phyloP scores from a whole-genome alignment of 2,797 vertebrate species.

The Sciaenops ocellatus region DNA sequence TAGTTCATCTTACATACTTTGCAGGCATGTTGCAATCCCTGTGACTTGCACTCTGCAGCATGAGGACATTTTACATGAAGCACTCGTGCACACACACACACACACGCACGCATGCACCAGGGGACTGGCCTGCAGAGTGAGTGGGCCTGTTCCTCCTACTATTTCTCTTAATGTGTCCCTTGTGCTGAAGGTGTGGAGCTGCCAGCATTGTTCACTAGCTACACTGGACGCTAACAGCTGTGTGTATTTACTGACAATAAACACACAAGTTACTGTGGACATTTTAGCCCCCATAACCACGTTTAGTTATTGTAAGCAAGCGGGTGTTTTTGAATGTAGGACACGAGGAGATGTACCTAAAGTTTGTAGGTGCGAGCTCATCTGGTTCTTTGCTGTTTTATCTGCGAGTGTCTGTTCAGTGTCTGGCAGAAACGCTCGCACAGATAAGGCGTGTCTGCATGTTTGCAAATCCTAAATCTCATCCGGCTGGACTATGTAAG shows the following conservation, averaged over 20 bases:
- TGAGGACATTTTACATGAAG: slow-evolving; percentile 62
- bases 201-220: slow-evolving; percentile 82
- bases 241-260: slow-evolving; percentile 73
- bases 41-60: slow-evolving; percentile 37
- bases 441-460: slow-evolving; percentile 75
- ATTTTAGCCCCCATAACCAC: slow-evolving; percentile 33
- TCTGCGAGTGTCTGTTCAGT: slow-evolving; percentile 44
- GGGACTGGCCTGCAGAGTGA: slow-evolving; percentile 55
- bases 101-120: slow-evolving; percentile 21
- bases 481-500: slow-evolving; percentile 63
- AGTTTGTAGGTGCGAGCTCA: slow-evolving; percentile 28
- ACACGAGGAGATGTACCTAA: slow-evolving; percentile 17
- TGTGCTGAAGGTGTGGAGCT: slow-evolving; percentile 75
- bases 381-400: slow-evolving; percentile 41
- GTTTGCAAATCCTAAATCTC: slow-evolving; percentile 69
- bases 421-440: slow-evolving; percentile 55
- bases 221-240: slow-evolving; percentile 75
- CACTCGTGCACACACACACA: slow-evolving; percentile 22
- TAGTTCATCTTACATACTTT: slow-evolving; percentile 10
- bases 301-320: slow-evolving; percentile 33
- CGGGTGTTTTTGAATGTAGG: slow-evolving; percentile 34
- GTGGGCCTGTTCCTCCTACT: slow-evolving; percentile 75
- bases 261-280: slow-evolving; percentile 48
- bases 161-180: slow-evolving; percentile 78
- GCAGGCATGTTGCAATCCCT: slow-evolving; percentile 39